A percentile compares a stretch with the other conserved stretches of the same genome.
phyloP scores from a whole-genome alignment of 2,888 invertebrate species.

The Willowsia nigromaculata region DNA sequence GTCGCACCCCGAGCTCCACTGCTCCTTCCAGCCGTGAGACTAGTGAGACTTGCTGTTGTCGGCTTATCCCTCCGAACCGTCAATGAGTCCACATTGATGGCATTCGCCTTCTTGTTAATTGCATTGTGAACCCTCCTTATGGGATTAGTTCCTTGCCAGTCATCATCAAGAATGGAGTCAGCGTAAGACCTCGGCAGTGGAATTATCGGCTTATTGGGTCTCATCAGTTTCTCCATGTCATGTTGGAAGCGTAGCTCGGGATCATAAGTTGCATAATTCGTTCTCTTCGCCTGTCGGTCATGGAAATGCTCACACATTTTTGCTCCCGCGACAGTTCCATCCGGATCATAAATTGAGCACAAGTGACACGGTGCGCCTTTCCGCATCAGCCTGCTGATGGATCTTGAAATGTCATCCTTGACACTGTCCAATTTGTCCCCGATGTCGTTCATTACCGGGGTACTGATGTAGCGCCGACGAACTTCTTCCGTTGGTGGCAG shows the following conservation, averaged over 20 bases:
- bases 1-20: conserved; percentile 20
- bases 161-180: conserved; percentile 65
- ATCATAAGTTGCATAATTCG: conserved; percentile 60
- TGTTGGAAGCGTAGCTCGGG: conserved; percentile 60
- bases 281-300: conserved; percentile 45
- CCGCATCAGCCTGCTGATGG: conserved; percentile 62
- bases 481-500: conserved; percentile 72
- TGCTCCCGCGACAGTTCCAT: conserved; percentile 59
- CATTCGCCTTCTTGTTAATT: conserved; percentile 73
- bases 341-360: conserved; percentile 65
- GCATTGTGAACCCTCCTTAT: conserved; percentile 65
- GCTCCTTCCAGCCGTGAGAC: background rate
- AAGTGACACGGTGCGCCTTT: conserved; percentile 58
- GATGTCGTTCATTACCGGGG: conserved; percentile 70
- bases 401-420: conserved; percentile 70
- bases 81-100: conserved; percentile 56
- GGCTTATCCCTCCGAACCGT: conserved; percentile 52
- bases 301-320: conserved; percentile 65
- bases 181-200: conserved; percentile 26
- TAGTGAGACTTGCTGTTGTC: background rate
- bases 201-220: conserved; percentile 55
- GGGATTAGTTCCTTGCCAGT: conserved; percentile 69
- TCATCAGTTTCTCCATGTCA: conserved; percentile 69
- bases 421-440: conserved; percentile 70
- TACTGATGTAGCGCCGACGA: conserved; percentile 64